Percentiles rank a stretch among this genome's conserved stretches.
Evolutionary conservation across 2,113 vertebrate genomes (phyloP).

Genomic region (Polyodon spathula): DNA sequence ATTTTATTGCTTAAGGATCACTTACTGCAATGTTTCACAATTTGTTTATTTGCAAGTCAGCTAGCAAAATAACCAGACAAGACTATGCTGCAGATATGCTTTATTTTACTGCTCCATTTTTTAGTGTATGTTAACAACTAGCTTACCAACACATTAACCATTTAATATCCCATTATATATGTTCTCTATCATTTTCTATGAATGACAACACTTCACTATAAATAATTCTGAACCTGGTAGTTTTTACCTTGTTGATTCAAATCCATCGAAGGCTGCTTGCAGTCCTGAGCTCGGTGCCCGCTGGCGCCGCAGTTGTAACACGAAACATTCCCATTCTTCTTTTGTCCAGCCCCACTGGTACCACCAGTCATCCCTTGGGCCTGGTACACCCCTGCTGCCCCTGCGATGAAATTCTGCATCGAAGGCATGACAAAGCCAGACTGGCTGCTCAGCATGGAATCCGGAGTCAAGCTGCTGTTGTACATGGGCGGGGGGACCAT

Average conservation of each 20-base stretch:
- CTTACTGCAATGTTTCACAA: no score
- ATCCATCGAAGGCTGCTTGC: slow-evolving; percentile 93
- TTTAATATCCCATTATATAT: no score
- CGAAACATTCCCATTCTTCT: slow-evolving; percentile 72
- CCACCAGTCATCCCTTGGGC: slow-evolving; percentile 70
- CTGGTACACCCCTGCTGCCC: slow-evolving; percentile 68
- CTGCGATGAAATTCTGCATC: slow-evolving; percentile 69
- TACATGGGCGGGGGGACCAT: slow-evolving; percentile 74
- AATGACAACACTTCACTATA: no score
- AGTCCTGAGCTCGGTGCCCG: slow-evolving; percentile 92
- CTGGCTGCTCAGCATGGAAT: slow-evolving; percentile 61
- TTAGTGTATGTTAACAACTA: no score
- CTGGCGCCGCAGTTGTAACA: slow-evolving; percentile 94
- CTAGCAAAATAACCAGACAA: no score
- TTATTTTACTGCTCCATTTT: no score
- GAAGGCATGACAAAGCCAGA: slow-evolving; percentile 66
- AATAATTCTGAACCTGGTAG: no score
- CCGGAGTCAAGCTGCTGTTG: slow-evolving; percentile 56
- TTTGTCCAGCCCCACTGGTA: slow-evolving; percentile 59
- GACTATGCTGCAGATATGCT: no score
- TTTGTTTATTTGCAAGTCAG: no score
- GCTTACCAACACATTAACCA: no score
- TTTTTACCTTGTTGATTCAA: slow-evolving; percentile 87
- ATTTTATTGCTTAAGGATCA: no score
- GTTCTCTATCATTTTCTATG: no score